Evolutionary conservation across 2,888 invertebrate genomes (phyloP).

Genomic region (Drosophila lutescens): DNA sequence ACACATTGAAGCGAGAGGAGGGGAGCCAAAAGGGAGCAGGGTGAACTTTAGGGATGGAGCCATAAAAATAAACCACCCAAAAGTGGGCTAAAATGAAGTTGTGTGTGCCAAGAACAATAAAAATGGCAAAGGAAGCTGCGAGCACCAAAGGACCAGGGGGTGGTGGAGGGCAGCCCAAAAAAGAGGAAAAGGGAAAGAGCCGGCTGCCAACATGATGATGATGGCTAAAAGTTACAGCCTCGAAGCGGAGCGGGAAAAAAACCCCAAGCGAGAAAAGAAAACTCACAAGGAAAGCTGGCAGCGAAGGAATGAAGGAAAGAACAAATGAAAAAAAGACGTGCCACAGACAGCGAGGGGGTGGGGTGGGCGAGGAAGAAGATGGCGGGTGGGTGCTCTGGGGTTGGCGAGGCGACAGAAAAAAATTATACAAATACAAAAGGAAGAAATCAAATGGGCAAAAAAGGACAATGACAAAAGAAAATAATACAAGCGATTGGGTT

Average conservation of each 20-base stretch:
- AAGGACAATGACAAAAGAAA: slow-evolving; percentile 79
- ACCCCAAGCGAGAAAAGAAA: slow-evolving; percentile 25
- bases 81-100: slow-evolving; percentile 78
- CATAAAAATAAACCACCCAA: slow-evolving; percentile 79
- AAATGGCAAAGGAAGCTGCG: slow-evolving; percentile 58
- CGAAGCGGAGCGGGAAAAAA: slow-evolving; percentile 25
- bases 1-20: slow-evolving; percentile 25
- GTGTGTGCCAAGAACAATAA: slow-evolving; percentile 79
- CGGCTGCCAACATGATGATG: slow-evolving; percentile 39
- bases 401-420: slow-evolving; percentile 71
- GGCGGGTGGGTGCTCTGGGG: slow-evolving; percentile 32
- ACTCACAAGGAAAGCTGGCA: slow-evolving; percentile 28
- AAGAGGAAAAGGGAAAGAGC: neutral
- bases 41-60: slow-evolving; percentile 59
- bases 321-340: slow-evolving; percentile 67
- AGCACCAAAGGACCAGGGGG: slow-evolving; percentile 1
- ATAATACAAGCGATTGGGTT: slow-evolving; percentile 73
- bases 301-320: slow-evolving; percentile 47
- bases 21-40: slow-evolving; percentile 32
- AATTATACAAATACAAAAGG: slow-evolving; percentile 77
- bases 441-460: slow-evolving; percentile 65
- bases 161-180: neutral
- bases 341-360: slow-evolving; percentile 34
- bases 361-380: neutral
- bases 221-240: slow-evolving; percentile 70